Base-by-base conservation (phyloP, 2,113 vertebrate genomes). In the Daphoenositta chrysoptera region DNA sequence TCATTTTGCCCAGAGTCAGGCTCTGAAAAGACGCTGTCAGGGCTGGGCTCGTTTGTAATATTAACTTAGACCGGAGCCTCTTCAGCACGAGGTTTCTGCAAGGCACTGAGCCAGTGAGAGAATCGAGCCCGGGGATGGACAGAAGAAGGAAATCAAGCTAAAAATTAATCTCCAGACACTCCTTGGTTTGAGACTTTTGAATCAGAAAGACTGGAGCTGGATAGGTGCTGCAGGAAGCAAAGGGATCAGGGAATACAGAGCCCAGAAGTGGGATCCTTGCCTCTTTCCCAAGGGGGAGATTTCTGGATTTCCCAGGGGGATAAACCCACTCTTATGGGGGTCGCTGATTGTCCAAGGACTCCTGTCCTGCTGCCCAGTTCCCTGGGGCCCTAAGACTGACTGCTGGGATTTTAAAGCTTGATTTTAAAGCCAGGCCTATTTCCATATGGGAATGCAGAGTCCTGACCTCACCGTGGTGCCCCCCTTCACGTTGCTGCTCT, bases 291-390 rank as follows among this genome's bases (percentile, higher is more conserved):
- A 17, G 18, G n/a, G 15, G 31, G 5, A 60, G 12, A 35, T 40
- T 58, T 70, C 47, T 70, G 18, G 8, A 40, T 54, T 90, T 71
- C n/a, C 64, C 27, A 28, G 51, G 24, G 31, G 37, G 30, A 8
- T 61, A 58, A 9, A 6, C 40, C 31, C 37, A 24, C 15, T 53
- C 24, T 27, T 44, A 3, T 0, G 0, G 30, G 60, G 19, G 7
- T 65, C 7, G 4, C 31, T 58, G 26, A 4, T 20, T 69, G 28
- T 31, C 51, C 31, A 51, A 40, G 45, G 37, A 27, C 56, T 56
- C 27, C 12, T 71, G 27, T 60, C 31, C 60, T 56, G 15, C 54
- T 57, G 26, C 37, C 3, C 11, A 17, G 13, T 31, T 64, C 37
- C 44, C 26, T 3, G 7, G 30, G 23, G 23, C 24, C 79, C 54